phyloP scores from a whole-genome alignment of 2,888 invertebrate genomes.

The Seladonia tumulorum region DNA sequence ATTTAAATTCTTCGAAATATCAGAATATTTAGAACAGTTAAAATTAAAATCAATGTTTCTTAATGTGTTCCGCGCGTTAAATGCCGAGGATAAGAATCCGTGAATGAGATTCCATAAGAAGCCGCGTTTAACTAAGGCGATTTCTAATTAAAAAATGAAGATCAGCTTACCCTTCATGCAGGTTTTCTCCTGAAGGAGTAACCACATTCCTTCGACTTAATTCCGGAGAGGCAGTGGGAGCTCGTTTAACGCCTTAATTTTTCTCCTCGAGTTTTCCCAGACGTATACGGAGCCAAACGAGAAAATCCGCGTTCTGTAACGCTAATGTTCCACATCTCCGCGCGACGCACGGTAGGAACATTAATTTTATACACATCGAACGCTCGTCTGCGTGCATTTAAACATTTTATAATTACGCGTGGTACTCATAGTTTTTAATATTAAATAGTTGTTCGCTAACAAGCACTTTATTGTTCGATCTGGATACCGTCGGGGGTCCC shows the following conservation, averaged over 20 bases:
- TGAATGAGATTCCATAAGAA: background rate
- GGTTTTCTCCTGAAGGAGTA: background rate
- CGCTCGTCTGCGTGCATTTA: slow-evolving; percentile 49
- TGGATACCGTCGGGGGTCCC: slow-evolving; percentile 14
- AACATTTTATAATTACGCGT: slow-evolving; percentile 65
- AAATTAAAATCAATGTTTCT: background rate
- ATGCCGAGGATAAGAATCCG: background rate
- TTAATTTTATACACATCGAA: slow-evolving; percentile 54
- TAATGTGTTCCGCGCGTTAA: background rate
- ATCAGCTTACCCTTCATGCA: background rate
- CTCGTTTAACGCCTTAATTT: background rate
- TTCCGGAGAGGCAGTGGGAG: background rate
- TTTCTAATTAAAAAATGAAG: background rate
- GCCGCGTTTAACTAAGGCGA: background rate
- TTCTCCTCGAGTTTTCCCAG: background rate
- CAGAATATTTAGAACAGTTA: too few species aligned
- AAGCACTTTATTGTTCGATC: slow-evolving; percentile 54
- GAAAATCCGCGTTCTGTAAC: slow-evolving; percentile 45
- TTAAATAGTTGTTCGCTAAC: slow-evolving; percentile 64
- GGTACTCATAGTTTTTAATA: slow-evolving; percentile 67
- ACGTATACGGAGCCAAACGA: background rate
- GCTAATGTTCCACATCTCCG: slow-evolving; percentile 37
- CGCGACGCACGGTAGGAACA: slow-evolving; percentile 31
- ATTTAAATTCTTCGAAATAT: too few species aligned
- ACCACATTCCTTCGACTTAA: slow-evolving; percentile 1